These are phyloP conservation scores for Plemyria rubiginata DNA, from an alignment of 2,888 invertebrate genomes.

Conservation along the genomic window DNA sequence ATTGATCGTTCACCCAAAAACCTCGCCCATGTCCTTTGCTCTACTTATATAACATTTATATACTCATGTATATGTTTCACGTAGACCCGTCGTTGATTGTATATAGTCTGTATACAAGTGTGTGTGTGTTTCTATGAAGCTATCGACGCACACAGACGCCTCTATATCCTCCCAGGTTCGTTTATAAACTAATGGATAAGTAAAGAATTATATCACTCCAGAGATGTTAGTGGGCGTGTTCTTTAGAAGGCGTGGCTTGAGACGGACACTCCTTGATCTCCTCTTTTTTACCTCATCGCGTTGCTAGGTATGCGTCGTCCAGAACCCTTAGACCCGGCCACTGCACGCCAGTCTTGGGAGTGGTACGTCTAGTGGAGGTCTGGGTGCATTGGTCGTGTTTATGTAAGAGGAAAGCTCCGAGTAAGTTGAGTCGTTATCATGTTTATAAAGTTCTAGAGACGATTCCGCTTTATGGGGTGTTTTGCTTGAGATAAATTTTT, in stretches of 20 bases:
- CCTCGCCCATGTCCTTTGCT: conserved; percentile 10
- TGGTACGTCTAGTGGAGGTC: conserved; percentile 33
- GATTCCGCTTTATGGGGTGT: conserved; percentile 83
- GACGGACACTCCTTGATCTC: conserved; percentile 81
- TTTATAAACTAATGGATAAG: conserved; percentile 26
- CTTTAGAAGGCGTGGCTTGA: conserved; percentile 69
- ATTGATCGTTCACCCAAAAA: conserved; percentile 22
- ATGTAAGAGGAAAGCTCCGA: conserved; percentile 78
- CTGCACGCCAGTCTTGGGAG: conserved; percentile 45
- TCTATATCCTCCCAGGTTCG: conserved; percentile 49
- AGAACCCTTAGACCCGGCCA: conserved; percentile 61
- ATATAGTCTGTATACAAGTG: conserved; percentile 37
- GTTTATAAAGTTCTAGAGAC: conserved; percentile 83
- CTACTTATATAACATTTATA: conserved; percentile 3
- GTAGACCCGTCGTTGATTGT: background rate
- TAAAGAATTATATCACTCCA: conserved; percentile 75
- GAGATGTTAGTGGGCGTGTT: conserved; percentile 76
- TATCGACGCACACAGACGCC: conserved; percentile 35
- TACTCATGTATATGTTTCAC: conserved; percentile 8
- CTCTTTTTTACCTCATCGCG: conserved; percentile 80
- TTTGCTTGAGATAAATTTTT: conserved; percentile 81
- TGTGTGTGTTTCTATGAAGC: conserved; percentile 32
- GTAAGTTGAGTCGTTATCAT: conserved; percentile 84
- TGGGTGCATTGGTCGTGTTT: conserved; percentile 64
- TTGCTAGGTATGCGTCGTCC: conserved; percentile 74